phyloP scores from a whole-genome alignment of 1,140 invertebrate species.

The Acyrthosiphon pisum region DNA sequence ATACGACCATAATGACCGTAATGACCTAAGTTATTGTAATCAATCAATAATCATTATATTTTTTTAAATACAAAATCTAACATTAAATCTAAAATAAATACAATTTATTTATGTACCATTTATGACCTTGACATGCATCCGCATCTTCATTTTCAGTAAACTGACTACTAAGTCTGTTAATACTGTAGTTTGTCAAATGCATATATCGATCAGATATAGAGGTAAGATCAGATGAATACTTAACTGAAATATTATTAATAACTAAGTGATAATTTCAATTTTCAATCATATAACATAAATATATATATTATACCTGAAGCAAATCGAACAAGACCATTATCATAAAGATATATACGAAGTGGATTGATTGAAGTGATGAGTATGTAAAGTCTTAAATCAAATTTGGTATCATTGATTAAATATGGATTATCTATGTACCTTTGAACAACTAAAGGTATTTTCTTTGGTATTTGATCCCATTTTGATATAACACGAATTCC shows the following conservation, averaged over 20 bases:
- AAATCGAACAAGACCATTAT: conserved; percentile 93
- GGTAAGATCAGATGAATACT: conserved; percentile 81
- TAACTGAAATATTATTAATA: conserved; percentile 67
- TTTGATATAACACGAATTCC: conserved; percentile 93
- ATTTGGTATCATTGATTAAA: conserved; percentile 93
- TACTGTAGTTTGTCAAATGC: conserved; percentile 98
- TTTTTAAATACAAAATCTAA: not conserved
- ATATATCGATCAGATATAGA: conserved; percentile 89
- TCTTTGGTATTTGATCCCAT: conserved; percentile 92
- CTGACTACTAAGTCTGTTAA: conserved; percentile 89
- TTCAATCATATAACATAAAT: conserved; percentile 5
- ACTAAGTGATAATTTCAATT: not conserved
- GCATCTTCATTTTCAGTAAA: conserved; percentile 88
- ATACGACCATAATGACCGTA: conserved; percentile 79
- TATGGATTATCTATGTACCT: conserved; percentile 85
- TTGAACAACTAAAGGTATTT: conserved; percentile 88
- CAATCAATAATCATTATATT: not conserved
- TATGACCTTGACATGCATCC: conserved; percentile 83
- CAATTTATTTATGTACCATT: conserved; percentile 74
- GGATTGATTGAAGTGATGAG: conserved; percentile 95
- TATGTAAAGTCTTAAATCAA: conserved; percentile 91
- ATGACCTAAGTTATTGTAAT: conserved; percentile 65
- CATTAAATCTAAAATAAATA: not conserved
- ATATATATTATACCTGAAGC: conserved; percentile 73
- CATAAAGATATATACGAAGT: conserved; percentile 89